phyloP scores from a whole-genome alignment of 2,113 vertebrate genomes.

The Sisor rabdophorus region DNA sequence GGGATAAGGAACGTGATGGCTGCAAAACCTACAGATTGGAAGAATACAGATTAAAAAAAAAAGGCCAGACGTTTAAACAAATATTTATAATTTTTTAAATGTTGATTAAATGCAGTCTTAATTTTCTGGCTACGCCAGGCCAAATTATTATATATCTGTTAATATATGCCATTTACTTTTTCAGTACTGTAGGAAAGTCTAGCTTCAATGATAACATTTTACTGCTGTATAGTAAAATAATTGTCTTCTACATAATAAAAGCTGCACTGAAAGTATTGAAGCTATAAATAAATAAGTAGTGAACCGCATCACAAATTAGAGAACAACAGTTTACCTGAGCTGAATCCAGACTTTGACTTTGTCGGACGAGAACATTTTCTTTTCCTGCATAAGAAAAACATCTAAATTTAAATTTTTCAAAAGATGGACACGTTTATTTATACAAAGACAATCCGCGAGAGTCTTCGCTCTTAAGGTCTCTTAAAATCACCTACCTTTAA shows the following conservation, averaged over 20 bases:
- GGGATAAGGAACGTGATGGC: constrained; percentile 71
- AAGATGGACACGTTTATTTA: neutral
- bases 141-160: too few species aligned
- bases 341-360: constrained; percentile 73
- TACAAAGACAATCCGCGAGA: neutral
- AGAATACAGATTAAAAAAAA: neutral
- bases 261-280: neutral
- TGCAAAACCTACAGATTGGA: constrained; percentile 54
- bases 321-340: constrained; percentile 73
- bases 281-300: neutral
- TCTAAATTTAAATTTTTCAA: neutral
- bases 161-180: too few species aligned
- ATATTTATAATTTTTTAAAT: neutral
- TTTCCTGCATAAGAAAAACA: constrained; percentile 74
- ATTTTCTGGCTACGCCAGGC: too few species aligned
- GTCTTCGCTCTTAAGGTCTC: neutral
- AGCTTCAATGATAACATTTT: constrained; percentile 7
- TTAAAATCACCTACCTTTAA: constrained; percentile 66
- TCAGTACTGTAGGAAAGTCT: too few species aligned
- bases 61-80: neutral
- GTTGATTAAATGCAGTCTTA: neutral
- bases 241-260: neutral
- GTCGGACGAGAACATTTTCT: constrained; percentile 81
- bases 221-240: neutral
- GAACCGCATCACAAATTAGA: neutral